Evolutionary conservation across 2,797 vertebrate species (phyloP), one percentile per base, ranked within the genome.

Genomic region (Saxicola maurus): DNA sequence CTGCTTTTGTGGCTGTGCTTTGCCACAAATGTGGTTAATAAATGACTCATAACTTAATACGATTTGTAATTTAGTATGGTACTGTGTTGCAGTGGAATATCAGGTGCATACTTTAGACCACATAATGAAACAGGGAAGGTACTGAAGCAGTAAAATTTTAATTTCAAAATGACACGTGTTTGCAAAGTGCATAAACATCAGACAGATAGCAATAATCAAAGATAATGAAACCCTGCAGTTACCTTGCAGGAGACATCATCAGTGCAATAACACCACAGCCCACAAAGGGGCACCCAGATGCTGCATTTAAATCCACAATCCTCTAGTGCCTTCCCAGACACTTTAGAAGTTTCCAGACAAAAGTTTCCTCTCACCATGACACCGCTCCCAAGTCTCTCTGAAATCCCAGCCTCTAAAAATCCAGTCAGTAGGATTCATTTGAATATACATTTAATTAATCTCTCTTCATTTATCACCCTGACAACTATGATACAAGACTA

Each of bases 251-350:
- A 49, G 9, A 19, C 30, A 68, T 40, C 30, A 21, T 5, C 35
- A 28, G 17, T 96, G 92, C 89, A 95, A 42, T 94, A 94, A 93
- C 82, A 12, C 5, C 12, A 25, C 8, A 86, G 82, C 60, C 95
- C 95, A 87, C 91, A 89, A 74, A 94, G 94, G 88, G 94, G 92
- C 72, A 51, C 89, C 68, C 89, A 51, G 48, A 83, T 13, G 76
- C 85, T 89, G 46, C 23, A 4, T 81, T 90, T 89, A 51, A 84
- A 57, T 38, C 21, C 8, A 23, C 13, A 55, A 13, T 31, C 18
- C 51, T 53, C 30, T 25, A 19, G 17, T 0, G 5, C 14, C 5
- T 56, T 65, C 45, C 65, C 72, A 91, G 78, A 73, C 42, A 35
- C 17, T 73, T 95, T 59, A 64, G 43, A 89, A 64, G 30, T 81